phyloP scores from a whole-genome alignment of 2,797 vertebrate species.

The Trematomus bernacchii region DNA sequence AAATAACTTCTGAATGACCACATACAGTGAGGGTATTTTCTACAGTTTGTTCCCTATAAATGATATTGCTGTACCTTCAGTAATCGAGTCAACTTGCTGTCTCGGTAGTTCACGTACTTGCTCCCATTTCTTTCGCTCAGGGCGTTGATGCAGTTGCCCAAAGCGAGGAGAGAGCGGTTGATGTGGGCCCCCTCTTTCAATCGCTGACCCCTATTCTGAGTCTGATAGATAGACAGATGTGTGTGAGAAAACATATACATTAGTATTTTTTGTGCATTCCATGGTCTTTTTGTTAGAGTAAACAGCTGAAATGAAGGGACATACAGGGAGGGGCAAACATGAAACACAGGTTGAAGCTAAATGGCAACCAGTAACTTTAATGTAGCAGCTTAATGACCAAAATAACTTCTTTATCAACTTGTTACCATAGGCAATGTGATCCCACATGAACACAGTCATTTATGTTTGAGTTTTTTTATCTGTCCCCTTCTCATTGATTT shows the following conservation, averaged over 20 bases:
- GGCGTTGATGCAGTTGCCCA: conserved; percentile 97
- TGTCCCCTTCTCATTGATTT: neutral
- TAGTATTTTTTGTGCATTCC: neutral
- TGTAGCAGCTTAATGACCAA: neutral
- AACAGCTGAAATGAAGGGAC: neutral
- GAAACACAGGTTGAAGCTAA: neutral
- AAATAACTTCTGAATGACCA: neutral
- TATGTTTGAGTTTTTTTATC: neutral
- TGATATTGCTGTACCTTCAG: conserved; percentile 86
- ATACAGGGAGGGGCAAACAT: neutral
- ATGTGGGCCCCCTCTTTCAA: conserved; percentile 96
- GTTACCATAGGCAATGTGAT: neutral
- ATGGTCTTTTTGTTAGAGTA: neutral
- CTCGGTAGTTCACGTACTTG: conserved; percentile 94
- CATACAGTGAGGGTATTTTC: neutral
- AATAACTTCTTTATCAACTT: neutral
- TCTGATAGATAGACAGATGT: conserved; percentile 77
- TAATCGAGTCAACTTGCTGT: conserved; percentile 95
- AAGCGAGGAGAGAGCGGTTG: conserved; percentile 93
- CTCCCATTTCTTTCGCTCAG: conserved; percentile 88
- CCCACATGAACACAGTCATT: neutral
- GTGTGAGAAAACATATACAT: conserved; percentile 23
- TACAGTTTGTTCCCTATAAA: no score
- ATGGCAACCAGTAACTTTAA: neutral
- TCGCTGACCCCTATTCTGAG: conserved; percentile 93